These are phyloP conservation scores for Sinohyriopsis cumingii DNA, from an alignment of 2,888 invertebrate species.

Conservation along the genomic window DNA sequence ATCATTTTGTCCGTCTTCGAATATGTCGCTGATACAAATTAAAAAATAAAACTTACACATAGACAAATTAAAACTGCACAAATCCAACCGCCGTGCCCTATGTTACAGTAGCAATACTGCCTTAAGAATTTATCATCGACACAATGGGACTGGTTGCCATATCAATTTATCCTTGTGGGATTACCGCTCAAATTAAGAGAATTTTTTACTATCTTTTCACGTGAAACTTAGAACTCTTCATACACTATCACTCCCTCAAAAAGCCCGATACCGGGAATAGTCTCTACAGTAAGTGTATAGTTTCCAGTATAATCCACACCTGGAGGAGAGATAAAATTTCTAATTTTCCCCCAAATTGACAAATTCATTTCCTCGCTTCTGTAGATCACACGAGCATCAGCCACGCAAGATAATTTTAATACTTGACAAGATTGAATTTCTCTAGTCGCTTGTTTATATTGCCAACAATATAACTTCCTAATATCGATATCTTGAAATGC, in stretches of 20 bases:
- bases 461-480: constrained; percentile 77
- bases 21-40: too few species aligned
- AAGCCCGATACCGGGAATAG: constrained; percentile 80
- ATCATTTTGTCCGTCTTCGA: too few species aligned
- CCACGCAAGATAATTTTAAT: too few species aligned
- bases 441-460: constrained; percentile 80
- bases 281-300: constrained; percentile 78
- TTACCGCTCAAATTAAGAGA: constrained; percentile 78
- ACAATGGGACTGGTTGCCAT: constrained; percentile 71
- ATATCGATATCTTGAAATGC: constrained; percentile 76
- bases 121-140: constrained; percentile 39
- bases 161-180: constrained; percentile 70
- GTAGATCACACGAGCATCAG: too few species aligned
- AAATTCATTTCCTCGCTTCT: constrained; percentile 9
- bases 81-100: too few species aligned
- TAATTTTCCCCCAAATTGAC: not conserved
- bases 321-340: constrained; percentile 13
- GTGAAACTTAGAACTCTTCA: constrained; percentile 19
- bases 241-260: constrained; percentile 85
- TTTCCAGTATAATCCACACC: constrained; percentile 20
- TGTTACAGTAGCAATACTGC: constrained; percentile 31
- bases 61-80: too few species aligned
- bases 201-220: constrained; percentile 55
- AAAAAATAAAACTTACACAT: too few species aligned
- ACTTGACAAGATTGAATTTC: constrained; percentile 21